Evolutionary conservation across 2,888 invertebrate genomes (phyloP), one percentile per base, ranked within the genome.

Genomic region (Apantesis nais): DNA sequence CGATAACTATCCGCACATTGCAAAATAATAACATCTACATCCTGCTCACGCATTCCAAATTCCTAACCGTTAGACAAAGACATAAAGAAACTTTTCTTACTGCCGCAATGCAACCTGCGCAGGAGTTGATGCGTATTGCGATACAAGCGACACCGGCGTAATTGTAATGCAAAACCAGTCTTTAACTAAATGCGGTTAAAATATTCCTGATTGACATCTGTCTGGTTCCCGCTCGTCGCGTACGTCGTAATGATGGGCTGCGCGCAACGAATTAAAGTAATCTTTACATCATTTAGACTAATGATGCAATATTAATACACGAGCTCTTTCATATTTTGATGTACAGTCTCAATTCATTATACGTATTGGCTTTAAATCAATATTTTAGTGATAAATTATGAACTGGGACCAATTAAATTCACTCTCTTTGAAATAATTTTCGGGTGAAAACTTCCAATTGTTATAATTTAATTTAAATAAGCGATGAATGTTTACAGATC

Each of bases 191-290:
- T 79, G 82, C 79, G 76, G 78, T 72, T 84, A 80, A 82, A 76
- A 82, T 85, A 86, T 85, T 85, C 81, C 71, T 82, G 86, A 86
- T 85, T 83, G 86, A 86, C 86, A 82, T 82, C 82, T 83, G 83
- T 82, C 83, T 73, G 74, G 67, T 70, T 58, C 65, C 77, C 74
- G 60, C 74, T 73, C 64, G 74, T 44, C 71, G 62, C 55, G 71
- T 70, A 25, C 63, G 34, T 25, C 60, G 74, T 81, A 73, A 70
- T 73, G 72, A 64, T 70, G 70, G 69, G 31, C 72, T 61, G 58
- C 39, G 66, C 39, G 67, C 68, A 60, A 14, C 48, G 80, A 78
- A 78, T 79, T 79, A 81, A 77, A 78, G 68, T 71, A 81, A 81
- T 81, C 81, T 81, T 75, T 75, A 77, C 80, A 81, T 81, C 81